Evolutionary conservation across 2,113 vertebrate genomes (phyloP).

Genomic region (Psilopsiagon aurifrons): DNA sequence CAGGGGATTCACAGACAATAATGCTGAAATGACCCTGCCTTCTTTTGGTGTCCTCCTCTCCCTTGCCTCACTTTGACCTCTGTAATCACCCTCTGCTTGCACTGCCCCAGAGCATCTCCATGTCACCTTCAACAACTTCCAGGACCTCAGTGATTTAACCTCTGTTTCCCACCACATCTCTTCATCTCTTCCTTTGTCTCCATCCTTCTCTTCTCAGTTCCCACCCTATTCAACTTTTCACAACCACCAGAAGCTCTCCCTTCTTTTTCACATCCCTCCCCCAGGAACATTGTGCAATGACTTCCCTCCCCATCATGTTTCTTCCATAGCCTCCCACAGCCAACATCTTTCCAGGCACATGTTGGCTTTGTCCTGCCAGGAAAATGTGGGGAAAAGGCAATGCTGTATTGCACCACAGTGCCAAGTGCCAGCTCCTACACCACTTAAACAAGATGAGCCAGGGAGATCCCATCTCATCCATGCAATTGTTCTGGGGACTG

Average conservation of each 20-base stretch:
- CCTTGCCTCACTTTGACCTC: neutral
- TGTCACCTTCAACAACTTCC: neutral
- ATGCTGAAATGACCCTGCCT: accelerated
- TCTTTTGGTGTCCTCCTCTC: neutral
- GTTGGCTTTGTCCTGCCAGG: neutral
- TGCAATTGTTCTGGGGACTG: accelerated
- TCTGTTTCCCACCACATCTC: neutral
- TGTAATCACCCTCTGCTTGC: neutral
- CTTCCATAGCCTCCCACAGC: neutral
- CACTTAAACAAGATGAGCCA: neutral
- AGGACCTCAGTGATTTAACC: neutral
- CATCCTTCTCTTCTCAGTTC: neutral
- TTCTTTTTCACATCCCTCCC: neutral
- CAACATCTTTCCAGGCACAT: neutral
- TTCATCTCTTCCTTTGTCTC: neutral
- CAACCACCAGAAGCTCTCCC: neutral
- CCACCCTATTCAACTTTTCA: neutral
- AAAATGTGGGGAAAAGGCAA: neutral
- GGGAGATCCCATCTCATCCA: neutral
- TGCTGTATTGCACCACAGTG: neutral
- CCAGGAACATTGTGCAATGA: neutral
- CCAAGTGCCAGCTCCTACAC: neutral
- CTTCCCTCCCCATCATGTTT: neutral
- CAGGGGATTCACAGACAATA: accelerated
- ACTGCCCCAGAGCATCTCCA: neutral